Conservation (phyloP, 1,140 invertebrate genomes). For the Plutomurus gul region DNA sequence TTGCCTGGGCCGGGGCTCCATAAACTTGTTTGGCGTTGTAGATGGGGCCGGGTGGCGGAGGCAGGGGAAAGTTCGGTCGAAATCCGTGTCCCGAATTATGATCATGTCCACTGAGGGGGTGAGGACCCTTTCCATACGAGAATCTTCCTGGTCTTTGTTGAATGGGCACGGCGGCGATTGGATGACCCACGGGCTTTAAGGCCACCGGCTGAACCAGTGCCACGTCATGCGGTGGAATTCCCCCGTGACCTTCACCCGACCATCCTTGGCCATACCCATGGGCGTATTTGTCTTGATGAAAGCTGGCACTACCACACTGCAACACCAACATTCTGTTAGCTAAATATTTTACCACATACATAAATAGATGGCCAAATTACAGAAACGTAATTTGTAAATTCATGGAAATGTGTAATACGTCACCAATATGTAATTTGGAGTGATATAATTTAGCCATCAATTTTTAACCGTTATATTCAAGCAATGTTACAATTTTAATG, state of each 20-base stretch:
- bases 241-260: neutral
- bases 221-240: conserved; percentile 30
- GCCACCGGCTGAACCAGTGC: conserved; percentile 52
- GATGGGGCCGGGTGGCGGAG: neutral
- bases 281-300: neutral
- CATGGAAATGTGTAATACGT: neutral
- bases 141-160: neutral
- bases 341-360: neutral
- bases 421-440: too few species aligned
- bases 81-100: neutral
- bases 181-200: conserved; percentile 47
- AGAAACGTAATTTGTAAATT: neutral
- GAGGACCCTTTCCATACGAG: neutral
- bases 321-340: neutral
- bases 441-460: too few species aligned
- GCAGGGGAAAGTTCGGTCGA: neutral
- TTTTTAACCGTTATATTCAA: too few species aligned
- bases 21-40: conserved; percentile 39
- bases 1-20: neutral
- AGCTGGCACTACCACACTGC: conserved; percentile 6
- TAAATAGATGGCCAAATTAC: neutral
- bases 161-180: conserved; percentile 46
- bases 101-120: neutral
- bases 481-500: too few species aligned
- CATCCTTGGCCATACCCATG: conserved; percentile 16